Conservation (phyloP, 2,797 vertebrate species). For the Anolis apletophallus region DNA sequence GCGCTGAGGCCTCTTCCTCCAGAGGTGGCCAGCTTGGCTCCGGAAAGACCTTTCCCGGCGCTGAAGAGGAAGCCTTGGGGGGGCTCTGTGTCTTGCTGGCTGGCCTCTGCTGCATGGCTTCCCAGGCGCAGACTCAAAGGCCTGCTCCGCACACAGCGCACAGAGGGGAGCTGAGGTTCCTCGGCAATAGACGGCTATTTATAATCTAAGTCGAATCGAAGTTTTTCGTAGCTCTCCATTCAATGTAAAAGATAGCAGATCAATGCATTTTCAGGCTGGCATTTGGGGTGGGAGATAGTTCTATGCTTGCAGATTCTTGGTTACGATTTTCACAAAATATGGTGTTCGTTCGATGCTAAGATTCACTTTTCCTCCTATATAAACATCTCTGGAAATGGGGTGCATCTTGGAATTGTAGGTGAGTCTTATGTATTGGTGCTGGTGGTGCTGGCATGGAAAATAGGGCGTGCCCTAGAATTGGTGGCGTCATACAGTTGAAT, state of each 20-base stretch:
- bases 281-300: neutral
- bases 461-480: too few relatives aligned
- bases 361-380: too few relatives aligned
- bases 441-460: too few relatives aligned
- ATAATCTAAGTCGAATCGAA: neutral
- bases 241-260: constrained; percentile 15
- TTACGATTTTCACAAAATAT: too few relatives aligned
- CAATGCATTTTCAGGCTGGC: neutral
- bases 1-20: neutral
- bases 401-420: too few relatives aligned
- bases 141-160: neutral
- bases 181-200: neutral
- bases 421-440: too few relatives aligned
- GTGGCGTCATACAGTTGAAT: too few relatives aligned
- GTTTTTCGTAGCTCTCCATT: neutral
- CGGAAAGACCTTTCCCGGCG: constrained; percentile 14
- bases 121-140: constrained; percentile 6
- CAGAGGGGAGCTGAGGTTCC: neutral
- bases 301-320: too few relatives aligned
- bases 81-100: constrained; percentile 25
- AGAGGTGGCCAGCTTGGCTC: constrained; percentile 17
- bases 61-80: neutral
- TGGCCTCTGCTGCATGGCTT: constrained; percentile 28
- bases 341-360: too few relatives aligned
- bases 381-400: too few relatives aligned